Conservation (phyloP, 2,888 invertebrate genomes). For the Agonopterix heracliana region DNA sequence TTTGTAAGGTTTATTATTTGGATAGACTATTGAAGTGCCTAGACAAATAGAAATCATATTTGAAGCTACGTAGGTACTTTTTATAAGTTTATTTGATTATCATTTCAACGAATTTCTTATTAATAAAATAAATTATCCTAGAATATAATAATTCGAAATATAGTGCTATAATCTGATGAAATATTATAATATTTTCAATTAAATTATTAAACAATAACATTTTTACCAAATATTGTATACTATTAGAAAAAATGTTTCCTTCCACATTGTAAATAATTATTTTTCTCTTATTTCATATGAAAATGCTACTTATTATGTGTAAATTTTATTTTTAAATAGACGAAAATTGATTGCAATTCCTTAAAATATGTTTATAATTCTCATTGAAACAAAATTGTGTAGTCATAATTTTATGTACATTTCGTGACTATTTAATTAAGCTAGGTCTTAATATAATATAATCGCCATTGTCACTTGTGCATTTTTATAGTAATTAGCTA, state of each 20-base stretch:
- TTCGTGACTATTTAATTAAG: background rate
- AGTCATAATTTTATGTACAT: background rate
- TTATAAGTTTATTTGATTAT: background rate
- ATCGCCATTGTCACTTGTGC: conserved; percentile 10
- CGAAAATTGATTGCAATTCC: too few relatives aligned
- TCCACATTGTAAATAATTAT: too few relatives aligned
- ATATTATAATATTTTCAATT: too few relatives aligned
- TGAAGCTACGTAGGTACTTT: conserved; percentile 4
- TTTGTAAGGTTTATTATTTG: conserved; percentile 6
- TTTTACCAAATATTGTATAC: background rate
- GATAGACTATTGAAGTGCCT: conserved; percentile 46
- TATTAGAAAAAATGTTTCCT: too few relatives aligned
- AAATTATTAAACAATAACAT: too few relatives aligned
- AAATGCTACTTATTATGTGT: too few relatives aligned
- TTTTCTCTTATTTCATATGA: too few relatives aligned
- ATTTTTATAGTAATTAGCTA: conserved; percentile 2
- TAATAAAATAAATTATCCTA: too few relatives aligned
- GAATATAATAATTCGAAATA: too few relatives aligned
- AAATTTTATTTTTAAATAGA: too few relatives aligned
- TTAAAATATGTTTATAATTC: background rate
- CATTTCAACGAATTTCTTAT: too few relatives aligned
- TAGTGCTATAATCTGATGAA: too few relatives aligned
- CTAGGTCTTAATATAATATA: conserved; percentile 2
- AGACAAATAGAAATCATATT: conserved; percentile 32
- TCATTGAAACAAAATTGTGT: background rate